These are phyloP conservation scores for Syngnathus floridae DNA, from an alignment of 2,113 vertebrate genomes.

Conservation along the genomic window DNA sequence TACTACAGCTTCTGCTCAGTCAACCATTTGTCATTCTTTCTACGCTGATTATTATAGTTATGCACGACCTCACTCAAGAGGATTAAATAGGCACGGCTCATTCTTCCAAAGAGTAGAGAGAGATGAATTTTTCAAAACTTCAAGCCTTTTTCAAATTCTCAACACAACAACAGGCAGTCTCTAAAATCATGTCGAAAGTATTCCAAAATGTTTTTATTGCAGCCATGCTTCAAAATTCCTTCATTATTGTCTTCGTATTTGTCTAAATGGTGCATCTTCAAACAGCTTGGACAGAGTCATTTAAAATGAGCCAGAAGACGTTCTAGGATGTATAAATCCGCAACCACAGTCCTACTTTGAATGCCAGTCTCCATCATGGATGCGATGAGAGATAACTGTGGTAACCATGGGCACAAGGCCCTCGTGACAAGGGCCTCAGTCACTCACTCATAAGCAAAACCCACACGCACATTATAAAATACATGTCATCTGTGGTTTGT, in stretches of 20 bases:
- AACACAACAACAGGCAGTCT: not conserved
- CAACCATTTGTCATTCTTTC: slow-evolving; percentile 3
- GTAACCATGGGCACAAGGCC: slow-evolving; percentile 1
- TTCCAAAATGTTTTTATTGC: not conserved
- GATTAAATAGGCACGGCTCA: slow-evolving; percentile 2
- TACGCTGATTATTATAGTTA: not conserved
- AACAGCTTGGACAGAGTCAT: not conserved
- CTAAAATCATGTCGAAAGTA: not conserved
- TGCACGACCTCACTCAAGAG: not conserved
- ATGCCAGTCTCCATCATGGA: not conserved
- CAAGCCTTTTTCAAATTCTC: not conserved
- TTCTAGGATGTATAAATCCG: not conserved
- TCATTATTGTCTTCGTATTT: not conserved
- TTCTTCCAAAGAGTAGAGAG: not conserved
- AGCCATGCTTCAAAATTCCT: not conserved
- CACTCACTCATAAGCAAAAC: not conserved
- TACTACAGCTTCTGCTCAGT: not conserved
- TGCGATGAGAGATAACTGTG: not conserved
- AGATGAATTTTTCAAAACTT: not conserved
- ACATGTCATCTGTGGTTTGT: not conserved
- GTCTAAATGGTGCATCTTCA: not conserved
- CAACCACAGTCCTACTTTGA: not conserved
- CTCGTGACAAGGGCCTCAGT: not conserved
- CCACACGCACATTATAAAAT: not conserved
- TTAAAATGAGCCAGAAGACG: not conserved